Evolutionary conservation across 2,113 vertebrate species (phyloP), one percentile per base, ranked within the genome.

Genomic region (Meleagris gallopavo): DNA sequence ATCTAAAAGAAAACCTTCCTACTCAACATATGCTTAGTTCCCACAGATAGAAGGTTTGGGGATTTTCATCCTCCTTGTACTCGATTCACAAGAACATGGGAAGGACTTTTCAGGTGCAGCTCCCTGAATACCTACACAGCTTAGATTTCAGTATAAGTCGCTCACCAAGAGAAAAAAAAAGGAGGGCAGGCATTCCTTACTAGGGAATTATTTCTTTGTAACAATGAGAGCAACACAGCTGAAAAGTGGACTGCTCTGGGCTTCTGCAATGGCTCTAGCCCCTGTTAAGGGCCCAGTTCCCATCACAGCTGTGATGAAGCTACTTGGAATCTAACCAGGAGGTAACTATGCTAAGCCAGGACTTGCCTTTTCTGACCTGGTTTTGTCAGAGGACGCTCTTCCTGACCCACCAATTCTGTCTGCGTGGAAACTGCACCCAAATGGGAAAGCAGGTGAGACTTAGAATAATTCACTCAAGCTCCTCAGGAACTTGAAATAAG

Each of bases 1-100:
- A 25, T 58, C 43, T 78, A 52, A 90, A 93, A 91, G 36, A 88
- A 97, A 80, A 36, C 30, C 29, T 29, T 92, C 67, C 91, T 52
- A 94, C n/a, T 43, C 55, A 89, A 43, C 36, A 54, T 36, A 54
- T 38, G 34, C 18, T 62, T 52, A 64, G 43, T 75, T 50, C 65
- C 46, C 7, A 22, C 15, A 12, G 75, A 24, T 75, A 57, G 80
- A 3, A 40, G 60, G 12, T 30, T 81, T 22, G 6, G 43, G 7
- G 0, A 0, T 12, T 78, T 58, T 29, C 5, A 5, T 50, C 40
- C 38, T 62, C 8, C 3, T 10, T 52, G 6, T 24, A 54, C 25
- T 71, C 32, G 27, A 41, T 83, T 83, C 2, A 0, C 30, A 34
- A 61, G 48, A n/a, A 20, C 30, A 22, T 2, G 27, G 38, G 62